phyloP scores from a whole-genome alignment of 2,797 vertebrate genomes.

The Gymnothorax javanicus region DNA sequence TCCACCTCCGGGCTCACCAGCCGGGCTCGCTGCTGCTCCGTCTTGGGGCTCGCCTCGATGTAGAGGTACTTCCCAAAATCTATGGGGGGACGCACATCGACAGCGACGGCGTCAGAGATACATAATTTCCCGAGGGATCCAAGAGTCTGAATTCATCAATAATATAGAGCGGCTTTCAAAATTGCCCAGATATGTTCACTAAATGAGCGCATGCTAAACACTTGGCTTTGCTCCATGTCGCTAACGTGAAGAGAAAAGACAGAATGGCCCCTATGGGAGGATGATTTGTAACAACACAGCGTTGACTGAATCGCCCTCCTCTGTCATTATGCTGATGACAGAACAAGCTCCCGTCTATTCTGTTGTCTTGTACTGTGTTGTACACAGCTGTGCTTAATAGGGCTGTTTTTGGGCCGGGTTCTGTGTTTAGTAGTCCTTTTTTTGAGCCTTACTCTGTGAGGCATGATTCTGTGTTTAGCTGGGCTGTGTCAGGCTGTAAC shows the following conservation, averaged over 20 bases:
- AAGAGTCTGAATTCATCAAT: not conserved
- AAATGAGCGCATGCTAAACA: not conserved
- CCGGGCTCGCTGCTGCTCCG: constrained; percentile 80
- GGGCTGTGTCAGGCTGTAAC: not conserved
- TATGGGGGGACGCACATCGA: constrained; percentile 44
- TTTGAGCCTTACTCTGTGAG: not conserved
- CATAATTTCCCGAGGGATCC: not conserved
- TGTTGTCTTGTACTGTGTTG: not conserved
- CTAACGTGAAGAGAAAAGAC: not conserved
- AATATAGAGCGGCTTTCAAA: not conserved
- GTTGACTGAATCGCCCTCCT: constrained; percentile 62
- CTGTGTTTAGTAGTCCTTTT: too few species aligned
- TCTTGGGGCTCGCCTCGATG: constrained; percentile 78
- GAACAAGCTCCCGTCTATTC: not conserved
- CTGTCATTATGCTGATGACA: constrained; percentile 29
- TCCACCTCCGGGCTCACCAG: constrained; percentile 84
- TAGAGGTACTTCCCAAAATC: constrained; percentile 74
- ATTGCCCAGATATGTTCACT: not conserved
- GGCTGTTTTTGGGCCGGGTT: not conserved
- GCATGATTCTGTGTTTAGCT: not conserved
- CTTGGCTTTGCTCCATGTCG: not conserved
- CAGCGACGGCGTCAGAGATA: not conserved
- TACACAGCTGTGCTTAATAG: not conserved
- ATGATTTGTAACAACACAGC: constrained; percentile 56
- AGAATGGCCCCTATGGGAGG: constrained; percentile 64